These are phyloP conservation scores for Leucophenga maculata DNA, from an alignment of 2,888 invertebrate genomes.

Conservation along the genomic window DNA sequence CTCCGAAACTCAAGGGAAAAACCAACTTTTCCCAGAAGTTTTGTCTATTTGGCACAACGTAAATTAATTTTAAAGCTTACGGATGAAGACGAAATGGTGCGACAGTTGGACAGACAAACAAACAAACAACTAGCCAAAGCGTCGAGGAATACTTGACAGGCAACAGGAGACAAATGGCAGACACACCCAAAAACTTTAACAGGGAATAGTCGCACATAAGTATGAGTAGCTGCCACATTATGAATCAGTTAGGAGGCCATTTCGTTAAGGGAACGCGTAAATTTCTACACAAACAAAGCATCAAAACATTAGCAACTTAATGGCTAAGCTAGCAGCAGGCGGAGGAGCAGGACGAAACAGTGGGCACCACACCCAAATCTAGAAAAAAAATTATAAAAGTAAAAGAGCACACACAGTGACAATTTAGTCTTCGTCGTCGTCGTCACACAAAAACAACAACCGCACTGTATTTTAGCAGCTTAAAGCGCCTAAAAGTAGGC, in stretches of 20 bases:
- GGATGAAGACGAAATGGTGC: too few species aligned
- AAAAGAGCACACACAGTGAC: neutral
- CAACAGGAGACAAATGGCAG: conserved; percentile 1
- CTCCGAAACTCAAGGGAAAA: neutral
- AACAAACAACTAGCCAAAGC: neutral
- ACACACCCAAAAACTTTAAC: conserved; percentile 7
- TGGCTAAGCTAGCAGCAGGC: neutral
- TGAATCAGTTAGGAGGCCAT: neutral
- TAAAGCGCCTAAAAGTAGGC: too few species aligned
- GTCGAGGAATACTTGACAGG: neutral
- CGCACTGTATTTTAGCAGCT: too few species aligned
- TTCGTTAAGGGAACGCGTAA: conserved; percentile 3
- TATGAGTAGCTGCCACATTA: neutral
- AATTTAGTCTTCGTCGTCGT: too few species aligned
- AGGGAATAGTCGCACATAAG: neutral
- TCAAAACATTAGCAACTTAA: conserved; percentile 2
- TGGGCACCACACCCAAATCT: conserved; percentile 10
- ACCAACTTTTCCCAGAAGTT: neutral
- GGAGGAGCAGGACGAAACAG: neutral
- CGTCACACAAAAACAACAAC: too few species aligned
- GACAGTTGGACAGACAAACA: neutral
- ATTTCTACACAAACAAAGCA: conserved; percentile 11
- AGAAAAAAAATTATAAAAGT: neutral
- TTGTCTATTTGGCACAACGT: neutral
- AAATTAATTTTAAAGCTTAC: conserved; percentile 21